These are phyloP conservation scores for Poicephalus meyeri DNA, from an alignment of 2,113 vertebrate species.

Conservation along the genomic window DNA sequence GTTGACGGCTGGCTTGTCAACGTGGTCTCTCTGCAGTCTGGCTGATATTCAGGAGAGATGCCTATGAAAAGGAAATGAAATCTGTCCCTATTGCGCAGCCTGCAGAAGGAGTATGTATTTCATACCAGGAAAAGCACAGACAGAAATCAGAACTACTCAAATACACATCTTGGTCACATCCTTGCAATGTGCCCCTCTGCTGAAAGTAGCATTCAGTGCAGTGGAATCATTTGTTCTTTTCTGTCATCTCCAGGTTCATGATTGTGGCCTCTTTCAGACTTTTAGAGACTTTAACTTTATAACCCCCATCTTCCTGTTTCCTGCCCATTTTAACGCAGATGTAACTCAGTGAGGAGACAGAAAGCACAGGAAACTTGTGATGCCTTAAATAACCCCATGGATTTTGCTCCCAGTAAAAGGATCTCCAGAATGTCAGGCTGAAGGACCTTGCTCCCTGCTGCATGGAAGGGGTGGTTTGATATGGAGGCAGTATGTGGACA, in stretches of 20 bases:
- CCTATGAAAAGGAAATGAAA: background rate
- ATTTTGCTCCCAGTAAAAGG: background rate
- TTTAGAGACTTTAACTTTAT: background rate
- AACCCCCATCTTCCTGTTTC: fast-evolving
- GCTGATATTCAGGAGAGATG: background rate
- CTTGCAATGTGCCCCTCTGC: background rate
- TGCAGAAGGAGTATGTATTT: background rate
- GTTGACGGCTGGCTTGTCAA: background rate
- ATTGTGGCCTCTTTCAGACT: background rate
- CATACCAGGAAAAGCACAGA: background rate
- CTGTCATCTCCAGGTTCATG: fast-evolving
- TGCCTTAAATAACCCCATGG: background rate
- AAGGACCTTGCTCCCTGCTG: background rate
- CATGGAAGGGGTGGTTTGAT: background rate
- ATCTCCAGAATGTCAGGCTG: background rate
- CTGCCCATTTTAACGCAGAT: background rate
- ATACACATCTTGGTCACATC: fast-evolving
- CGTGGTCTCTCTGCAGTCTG: fast-evolving
- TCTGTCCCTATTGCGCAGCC: background rate
- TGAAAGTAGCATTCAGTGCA: fast-evolving
- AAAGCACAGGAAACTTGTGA: background rate
- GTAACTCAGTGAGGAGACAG: background rate
- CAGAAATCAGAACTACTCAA: background rate
- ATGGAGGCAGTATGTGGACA: background rate
- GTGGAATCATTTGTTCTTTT: background rate